phyloP scores from a whole-genome alignment of 2,797 vertebrate genomes.

The Myripristis murdjan region DNA sequence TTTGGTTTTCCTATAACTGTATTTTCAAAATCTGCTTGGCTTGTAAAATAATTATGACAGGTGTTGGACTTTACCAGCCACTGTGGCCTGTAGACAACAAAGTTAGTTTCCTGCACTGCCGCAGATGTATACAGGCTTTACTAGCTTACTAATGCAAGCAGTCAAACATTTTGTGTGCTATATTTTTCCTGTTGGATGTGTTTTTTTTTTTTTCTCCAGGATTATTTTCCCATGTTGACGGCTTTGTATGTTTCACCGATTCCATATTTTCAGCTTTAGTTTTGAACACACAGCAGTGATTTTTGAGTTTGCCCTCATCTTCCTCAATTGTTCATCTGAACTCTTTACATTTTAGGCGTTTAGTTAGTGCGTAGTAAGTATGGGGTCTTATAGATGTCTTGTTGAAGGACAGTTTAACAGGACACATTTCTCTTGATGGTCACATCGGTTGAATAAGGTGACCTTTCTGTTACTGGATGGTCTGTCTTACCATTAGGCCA shows the following conservation, averaged over 20 bases:
- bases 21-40: conserved; percentile 7
- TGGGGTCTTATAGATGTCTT: not conserved
- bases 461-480: conserved; percentile 8
- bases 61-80: not conserved
- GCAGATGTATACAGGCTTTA: conserved; percentile 48
- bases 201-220: conserved; percentile 50
- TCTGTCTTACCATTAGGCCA: conserved; percentile 17
- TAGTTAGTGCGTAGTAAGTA: not conserved
- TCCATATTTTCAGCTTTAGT: conserved; percentile 65
- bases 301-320: conserved; percentile 46
- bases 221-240: conserved; percentile 44
- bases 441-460: not conserved
- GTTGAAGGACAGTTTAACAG: not conserved
- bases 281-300: conserved; percentile 40
- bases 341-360: conserved; percentile 32
- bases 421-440: not conserved
- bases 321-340: conserved; percentile 52
- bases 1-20: conserved; percentile 25
- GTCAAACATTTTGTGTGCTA: conserved; percentile 41
- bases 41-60: conserved; percentile 13
- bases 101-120: conserved; percentile 14
- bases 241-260: conserved; percentile 57
- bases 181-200: conserved; percentile 49
- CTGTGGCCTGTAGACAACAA: conserved; percentile 12
- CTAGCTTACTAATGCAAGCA: conserved; percentile 40